phyloP scores from a whole-genome alignment of 37 sponge, comb jelly and placozoan species.

The Diacarnus erythraeanus region DNA sequence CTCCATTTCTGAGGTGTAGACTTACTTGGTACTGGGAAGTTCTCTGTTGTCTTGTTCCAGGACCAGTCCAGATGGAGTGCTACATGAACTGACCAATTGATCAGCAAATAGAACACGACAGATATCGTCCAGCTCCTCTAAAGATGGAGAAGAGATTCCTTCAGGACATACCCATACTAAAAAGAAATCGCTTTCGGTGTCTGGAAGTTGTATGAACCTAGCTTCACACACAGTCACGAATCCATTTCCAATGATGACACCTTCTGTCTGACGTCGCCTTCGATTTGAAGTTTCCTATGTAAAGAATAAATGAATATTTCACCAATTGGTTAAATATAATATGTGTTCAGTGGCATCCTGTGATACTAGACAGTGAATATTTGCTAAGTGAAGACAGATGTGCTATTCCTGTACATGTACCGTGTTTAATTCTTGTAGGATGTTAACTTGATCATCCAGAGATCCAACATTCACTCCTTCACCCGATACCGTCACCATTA shows the following conservation, averaged over 20 bases:
- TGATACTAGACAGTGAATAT: no score
- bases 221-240: constrained; percentile 48
- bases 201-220: constrained; percentile 22
- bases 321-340: not conserved
- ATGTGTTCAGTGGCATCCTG: not conserved
- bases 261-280: not conserved
- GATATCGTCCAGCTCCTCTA: constrained; percentile 13
- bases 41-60: not conserved
- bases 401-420: not conserved
- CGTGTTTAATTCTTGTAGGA: constrained; percentile 1
- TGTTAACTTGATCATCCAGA: constrained; percentile 36
- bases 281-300: not conserved
- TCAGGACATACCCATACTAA: constrained; percentile 74
- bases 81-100: constrained; percentile 28
- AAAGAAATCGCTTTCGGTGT: not conserved
- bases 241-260: not conserved
- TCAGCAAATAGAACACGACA: constrained; percentile 32
- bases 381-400: no score
- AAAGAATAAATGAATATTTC: not conserved
- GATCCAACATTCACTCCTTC: not conserved
- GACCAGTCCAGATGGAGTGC: constrained; percentile 32
- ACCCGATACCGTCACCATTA: not conserved
- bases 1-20: no score
- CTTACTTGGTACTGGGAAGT: constrained; percentile 33
- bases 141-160: constrained; percentile 44